These are phyloP conservation scores for Drosophila testacea DNA, from an alignment of 2,888 invertebrate species.

Conservation along the genomic window DNA sequence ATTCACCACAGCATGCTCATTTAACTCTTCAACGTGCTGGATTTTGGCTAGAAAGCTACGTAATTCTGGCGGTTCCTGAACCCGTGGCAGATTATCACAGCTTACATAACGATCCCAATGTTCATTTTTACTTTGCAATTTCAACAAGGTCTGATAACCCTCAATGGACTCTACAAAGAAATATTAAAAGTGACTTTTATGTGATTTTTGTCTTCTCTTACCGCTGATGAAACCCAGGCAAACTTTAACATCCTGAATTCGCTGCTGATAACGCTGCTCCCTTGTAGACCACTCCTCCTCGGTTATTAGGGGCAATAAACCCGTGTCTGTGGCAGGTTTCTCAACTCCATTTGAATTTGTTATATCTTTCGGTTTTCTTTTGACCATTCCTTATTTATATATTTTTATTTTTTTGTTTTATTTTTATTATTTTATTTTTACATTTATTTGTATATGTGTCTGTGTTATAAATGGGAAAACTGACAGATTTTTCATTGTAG, in stretches of 20 bases:
- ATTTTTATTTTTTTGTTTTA: not conserved
- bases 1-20: slow-evolving; percentile 40
- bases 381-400: no score
- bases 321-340: not conserved
- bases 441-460: slow-evolving; percentile 5
- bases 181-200: no score
- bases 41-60: slow-evolving; percentile 64
- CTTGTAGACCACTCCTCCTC: slow-evolving; percentile 56
- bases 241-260: slow-evolving; percentile 63
- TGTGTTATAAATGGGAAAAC: not conserved
- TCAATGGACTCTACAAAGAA: slow-evolving; percentile 47
- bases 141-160: slow-evolving; percentile 34
- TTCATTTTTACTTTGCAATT: slow-evolving; percentile 26
- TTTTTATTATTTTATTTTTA: slow-evolving; percentile 6
- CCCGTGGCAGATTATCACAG: slow-evolving; percentile 74
- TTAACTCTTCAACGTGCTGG: slow-evolving; percentile 44
- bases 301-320: slow-evolving; percentile 38
- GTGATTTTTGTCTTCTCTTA: slow-evolving; percentile 23
- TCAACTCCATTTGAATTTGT: not conserved
- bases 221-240: slow-evolving; percentile 60
- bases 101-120: slow-evolving; percentile 72
- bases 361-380: not conserved
- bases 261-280: slow-evolving; percentile 50
- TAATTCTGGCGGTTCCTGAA: slow-evolving; percentile 65
- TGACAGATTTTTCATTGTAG: not conserved